These are phyloP conservation scores for Eustalomyia histrio DNA, from an alignment of 2,888 invertebrate species.

Conservation along the genomic window DNA sequence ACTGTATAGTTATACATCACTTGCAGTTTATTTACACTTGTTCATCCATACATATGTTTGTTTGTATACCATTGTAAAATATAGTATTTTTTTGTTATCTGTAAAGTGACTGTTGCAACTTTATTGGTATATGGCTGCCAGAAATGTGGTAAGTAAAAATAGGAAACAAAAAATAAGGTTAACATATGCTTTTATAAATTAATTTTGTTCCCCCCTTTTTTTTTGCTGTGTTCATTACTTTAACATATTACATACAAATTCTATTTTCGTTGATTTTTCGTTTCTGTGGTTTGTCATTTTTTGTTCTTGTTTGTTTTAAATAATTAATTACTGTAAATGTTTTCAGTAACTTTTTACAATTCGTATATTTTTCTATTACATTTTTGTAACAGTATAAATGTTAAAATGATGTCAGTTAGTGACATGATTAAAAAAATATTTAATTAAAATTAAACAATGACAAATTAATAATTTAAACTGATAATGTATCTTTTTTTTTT, in stretches of 20 bases:
- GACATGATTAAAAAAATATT: neutral
- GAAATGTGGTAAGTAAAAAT: too few species aligned
- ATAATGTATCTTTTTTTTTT: too few species aligned
- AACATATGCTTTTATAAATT: neutral
- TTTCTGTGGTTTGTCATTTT: neutral
- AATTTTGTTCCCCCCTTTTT: neutral
- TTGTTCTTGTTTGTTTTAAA: neutral
- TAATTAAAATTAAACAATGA: neutral
- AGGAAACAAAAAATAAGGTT: too few species aligned
- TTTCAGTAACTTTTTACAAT: neutral
- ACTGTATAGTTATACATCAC: too few species aligned
- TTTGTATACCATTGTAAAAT: too few species aligned
- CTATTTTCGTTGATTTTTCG: conserved; percentile 1
- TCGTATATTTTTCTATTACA: neutral
- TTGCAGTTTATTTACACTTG: too few species aligned
- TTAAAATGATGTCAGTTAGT: neutral
- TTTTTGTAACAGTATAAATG: neutral
- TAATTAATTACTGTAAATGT: neutral
- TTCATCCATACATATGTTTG: too few species aligned
- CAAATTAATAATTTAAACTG: neutral
- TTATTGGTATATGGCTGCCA: too few species aligned
- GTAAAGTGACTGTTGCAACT: too few species aligned
- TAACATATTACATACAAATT: neutral
- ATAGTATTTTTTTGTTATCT: too few species aligned
- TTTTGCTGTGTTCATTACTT: neutral